Evolutionary conservation across 2,888 invertebrate species (phyloP).

Genomic region (Xanthorhoe designata): DNA sequence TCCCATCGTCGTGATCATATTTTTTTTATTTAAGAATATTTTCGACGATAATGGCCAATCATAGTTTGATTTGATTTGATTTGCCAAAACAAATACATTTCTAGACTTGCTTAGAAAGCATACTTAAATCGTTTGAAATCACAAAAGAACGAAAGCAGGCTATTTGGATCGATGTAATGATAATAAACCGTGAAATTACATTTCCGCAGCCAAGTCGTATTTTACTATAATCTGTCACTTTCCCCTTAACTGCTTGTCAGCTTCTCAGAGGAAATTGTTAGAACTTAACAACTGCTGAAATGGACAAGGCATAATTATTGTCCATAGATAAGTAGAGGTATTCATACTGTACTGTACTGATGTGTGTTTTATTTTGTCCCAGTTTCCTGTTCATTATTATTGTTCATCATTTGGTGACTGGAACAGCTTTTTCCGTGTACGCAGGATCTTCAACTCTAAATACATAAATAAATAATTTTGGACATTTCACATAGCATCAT

Average conservation of each 20-base stretch:
- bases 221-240: conserved; percentile 40
- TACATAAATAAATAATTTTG: too few relatives aligned
- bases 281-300: conserved; percentile 1
- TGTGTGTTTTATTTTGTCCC: background rate
- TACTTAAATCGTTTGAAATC: conserved; percentile 7
- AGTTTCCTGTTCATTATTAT: conserved; percentile 1
- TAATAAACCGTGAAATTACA: conserved; percentile 60
- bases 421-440: background rate
- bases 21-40: background rate
- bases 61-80: too few relatives aligned
- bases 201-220: conserved; percentile 48
- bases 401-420: background rate
- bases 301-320: background rate
- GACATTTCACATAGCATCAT: too few relatives aligned
- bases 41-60: background rate
- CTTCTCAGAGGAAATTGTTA: conserved; percentile 16
- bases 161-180: conserved; percentile 43
- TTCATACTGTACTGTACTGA: background rate
- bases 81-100: background rate
- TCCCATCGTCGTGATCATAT: too few relatives aligned
- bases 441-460: too few relatives aligned
- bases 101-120: conserved; percentile 7
- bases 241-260: conserved; percentile 35
- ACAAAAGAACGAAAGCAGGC: conserved; percentile 42
- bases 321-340: background rate